A percentile compares a stretch with the other conserved stretches of the same genome.
These are phyloP conservation scores for Anseranas semipalmata DNA, from an alignment of 2,113 vertebrate species.

Conservation along the genomic window DNA sequence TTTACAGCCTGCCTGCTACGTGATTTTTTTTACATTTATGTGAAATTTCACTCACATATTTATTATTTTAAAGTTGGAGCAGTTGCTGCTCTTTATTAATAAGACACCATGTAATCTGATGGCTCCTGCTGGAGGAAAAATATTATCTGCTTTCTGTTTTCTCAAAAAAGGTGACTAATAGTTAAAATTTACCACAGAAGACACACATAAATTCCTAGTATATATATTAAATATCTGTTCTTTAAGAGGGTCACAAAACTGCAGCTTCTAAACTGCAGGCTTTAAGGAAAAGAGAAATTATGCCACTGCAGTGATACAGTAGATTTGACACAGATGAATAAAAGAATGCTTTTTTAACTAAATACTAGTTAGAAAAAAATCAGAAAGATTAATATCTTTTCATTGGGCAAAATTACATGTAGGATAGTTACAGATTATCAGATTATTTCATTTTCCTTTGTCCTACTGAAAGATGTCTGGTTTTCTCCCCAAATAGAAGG, in stretches of 20 bases:
- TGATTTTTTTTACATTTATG: neutral
- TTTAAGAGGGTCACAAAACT: neutral
- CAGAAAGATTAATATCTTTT: neutral
- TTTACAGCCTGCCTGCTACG: neutral
- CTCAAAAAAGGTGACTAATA: neutral
- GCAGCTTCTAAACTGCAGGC: neutral
- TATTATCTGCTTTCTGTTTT: neutral
- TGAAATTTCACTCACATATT: neutral
- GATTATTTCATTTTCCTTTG: neutral
- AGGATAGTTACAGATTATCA: neutral
- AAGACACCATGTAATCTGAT: neutral
- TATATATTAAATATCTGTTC: neutral
- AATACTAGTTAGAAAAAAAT: neutral
- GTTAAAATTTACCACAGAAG: neutral
- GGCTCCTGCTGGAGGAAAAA: neutral
- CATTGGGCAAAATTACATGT: neutral
- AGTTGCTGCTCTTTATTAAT: neutral
- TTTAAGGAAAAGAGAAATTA: neutral
- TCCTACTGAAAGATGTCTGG: neutral
- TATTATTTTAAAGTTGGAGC: neutral
- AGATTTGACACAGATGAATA: neutral
- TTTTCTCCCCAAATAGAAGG: neutral
- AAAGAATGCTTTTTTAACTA: neutral
- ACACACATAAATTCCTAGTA: neutral
- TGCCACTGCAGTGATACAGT: neutral